These are phyloP conservation scores for Drosophila dives DNA, from an alignment of 2,888 invertebrate species.

Conservation along the genomic window DNA sequence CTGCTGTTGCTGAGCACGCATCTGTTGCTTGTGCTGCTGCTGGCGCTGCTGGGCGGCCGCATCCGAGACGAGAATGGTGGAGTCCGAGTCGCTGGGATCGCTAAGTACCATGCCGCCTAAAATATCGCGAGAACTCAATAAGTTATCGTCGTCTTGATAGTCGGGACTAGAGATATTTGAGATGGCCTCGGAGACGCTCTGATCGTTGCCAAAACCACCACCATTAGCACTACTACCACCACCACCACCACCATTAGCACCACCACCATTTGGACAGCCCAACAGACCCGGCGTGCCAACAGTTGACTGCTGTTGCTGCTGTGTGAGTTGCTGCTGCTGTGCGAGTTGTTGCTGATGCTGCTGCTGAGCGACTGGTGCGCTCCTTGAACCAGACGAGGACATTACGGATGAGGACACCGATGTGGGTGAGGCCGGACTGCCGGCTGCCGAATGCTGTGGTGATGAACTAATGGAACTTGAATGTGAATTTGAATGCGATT, in stretches of 20 bases:
- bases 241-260: constrained; percentile 44
- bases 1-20: constrained; percentile 77
- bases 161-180: constrained; percentile 96
- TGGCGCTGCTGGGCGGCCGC: constrained; percentile 85
- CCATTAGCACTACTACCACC: constrained; percentile 36
- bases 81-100: constrained; percentile 95
- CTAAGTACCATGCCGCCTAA: constrained; percentile 93
- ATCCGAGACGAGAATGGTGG: constrained; percentile 93
- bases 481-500: constrained; percentile 84
- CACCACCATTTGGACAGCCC: constrained; percentile 78
- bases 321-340: constrained; percentile 40
- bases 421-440: constrained; percentile 92
- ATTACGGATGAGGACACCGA: constrained; percentile 95
- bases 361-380: constrained; percentile 83
- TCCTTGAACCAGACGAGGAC: constrained; percentile 91
- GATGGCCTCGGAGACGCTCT: constrained; percentile 93
- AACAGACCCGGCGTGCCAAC: constrained; percentile 79
- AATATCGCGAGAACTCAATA: constrained; percentile 90
- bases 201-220: constrained; percentile 87
- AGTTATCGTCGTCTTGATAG: constrained; percentile 94
- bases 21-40: constrained; percentile 78
- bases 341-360: constrained; percentile 60
- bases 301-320: constrained; percentile 44
- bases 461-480: constrained; percentile 85
- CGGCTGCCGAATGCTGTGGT: constrained; percentile 87